phyloP scores from a whole-genome alignment of 2,888 invertebrate genomes.

The Quadriops clusia region DNA sequence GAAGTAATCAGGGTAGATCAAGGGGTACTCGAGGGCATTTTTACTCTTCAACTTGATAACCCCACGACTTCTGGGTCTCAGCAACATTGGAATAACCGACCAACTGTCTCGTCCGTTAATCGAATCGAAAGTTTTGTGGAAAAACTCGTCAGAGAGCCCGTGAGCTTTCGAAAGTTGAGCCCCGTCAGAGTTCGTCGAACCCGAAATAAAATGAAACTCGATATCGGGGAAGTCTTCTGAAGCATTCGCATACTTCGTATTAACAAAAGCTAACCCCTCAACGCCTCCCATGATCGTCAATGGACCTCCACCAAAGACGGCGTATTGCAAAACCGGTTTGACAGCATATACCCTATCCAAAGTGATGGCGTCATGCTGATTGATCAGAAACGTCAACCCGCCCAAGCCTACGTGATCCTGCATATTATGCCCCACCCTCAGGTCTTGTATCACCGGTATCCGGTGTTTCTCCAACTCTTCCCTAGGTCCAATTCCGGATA shows the following conservation, averaged over 20 bases:
- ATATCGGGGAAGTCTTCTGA: constrained; percentile 79
- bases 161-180: constrained; percentile 69
- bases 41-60: constrained; percentile 66
- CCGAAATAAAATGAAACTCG: constrained; percentile 80
- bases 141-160: constrained; percentile 63
- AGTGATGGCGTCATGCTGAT: constrained; percentile 66
- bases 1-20: constrained; percentile 88
- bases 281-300: constrained; percentile 81
- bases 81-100: constrained; percentile 72
- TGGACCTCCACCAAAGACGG: constrained; percentile 71
- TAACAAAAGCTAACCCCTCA: constrained; percentile 74
- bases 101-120: constrained; percentile 68
- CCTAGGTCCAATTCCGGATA: constrained; percentile 77
- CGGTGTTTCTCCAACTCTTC: constrained; percentile 58
- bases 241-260: constrained; percentile 71
- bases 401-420: constrained; percentile 85
- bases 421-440: constrained; percentile 74
- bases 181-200: constrained; percentile 79
- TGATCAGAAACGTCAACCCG: constrained; percentile 71
- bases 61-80: constrained; percentile 78
- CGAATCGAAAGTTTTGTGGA: constrained; percentile 59
- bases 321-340: constrained; percentile 71
- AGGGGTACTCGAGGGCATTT: constrained; percentile 79
- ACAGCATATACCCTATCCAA: constrained; percentile 68
- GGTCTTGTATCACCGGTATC: constrained; percentile 69